These are phyloP conservation scores for Leptinotarsa haldemani DNA, from an alignment of 2,888 invertebrate species.

Conservation along the genomic window DNA sequence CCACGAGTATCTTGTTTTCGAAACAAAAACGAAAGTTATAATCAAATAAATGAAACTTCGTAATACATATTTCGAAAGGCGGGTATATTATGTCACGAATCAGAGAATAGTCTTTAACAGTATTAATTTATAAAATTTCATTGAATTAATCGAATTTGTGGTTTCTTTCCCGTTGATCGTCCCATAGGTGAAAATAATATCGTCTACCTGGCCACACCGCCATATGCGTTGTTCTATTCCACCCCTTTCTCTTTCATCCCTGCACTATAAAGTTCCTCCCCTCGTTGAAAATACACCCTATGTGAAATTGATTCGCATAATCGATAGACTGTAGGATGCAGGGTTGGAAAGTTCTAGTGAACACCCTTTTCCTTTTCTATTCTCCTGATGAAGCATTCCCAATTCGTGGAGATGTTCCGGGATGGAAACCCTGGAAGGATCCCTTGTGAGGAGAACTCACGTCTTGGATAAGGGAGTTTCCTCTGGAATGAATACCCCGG, in stretches of 20 bases:
- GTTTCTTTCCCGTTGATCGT: not conserved
- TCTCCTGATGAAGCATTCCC: constrained; percentile 2
- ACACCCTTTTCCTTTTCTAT: not conserved
- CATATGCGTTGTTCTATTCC: not conserved
- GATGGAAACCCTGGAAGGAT: constrained; percentile 6
- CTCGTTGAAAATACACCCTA: not conserved
- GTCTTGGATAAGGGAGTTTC: constrained; percentile 23
- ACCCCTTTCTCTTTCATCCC: not conserved
- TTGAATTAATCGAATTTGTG: no score
- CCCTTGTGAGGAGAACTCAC: not conserved
- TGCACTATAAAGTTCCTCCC: not conserved
- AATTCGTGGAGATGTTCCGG: constrained; percentile 10
- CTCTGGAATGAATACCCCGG: constrained; percentile 17
- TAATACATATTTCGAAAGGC: no score
- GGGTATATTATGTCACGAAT: no score
- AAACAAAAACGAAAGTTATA: no score
- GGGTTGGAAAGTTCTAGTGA: not conserved
- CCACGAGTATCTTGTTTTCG: no score
- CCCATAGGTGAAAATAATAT: not conserved
- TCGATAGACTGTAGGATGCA: not conserved
- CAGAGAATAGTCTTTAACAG: no score
- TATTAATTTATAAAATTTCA: no score
- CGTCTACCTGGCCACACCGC: not conserved
- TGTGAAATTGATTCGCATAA: not conserved
- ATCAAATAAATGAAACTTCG: no score